phyloP scores from a whole-genome alignment of 2,797 vertebrate genomes.

The Leucoraja ocellata region DNA sequence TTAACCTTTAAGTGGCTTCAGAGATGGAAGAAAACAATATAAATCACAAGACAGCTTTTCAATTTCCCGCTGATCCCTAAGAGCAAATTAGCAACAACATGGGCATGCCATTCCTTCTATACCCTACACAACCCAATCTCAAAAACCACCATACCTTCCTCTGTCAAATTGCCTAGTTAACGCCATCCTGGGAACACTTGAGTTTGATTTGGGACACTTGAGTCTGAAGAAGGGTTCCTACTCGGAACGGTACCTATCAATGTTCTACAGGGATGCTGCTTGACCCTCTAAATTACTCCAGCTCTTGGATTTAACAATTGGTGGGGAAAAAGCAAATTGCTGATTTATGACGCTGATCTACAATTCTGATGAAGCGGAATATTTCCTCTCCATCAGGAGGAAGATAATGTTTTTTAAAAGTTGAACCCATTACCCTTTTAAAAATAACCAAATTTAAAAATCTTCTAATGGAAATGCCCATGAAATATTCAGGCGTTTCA shows the following conservation, averaged over 20 bases:
- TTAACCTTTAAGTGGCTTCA: not conserved
- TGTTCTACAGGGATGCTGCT: no score
- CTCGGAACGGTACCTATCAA: no score
- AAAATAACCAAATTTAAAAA: not conserved
- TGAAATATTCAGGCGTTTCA: slow-evolving; percentile 16
- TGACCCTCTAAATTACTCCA: no score
- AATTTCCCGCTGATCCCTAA: not conserved
- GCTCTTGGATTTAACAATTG: not conserved
- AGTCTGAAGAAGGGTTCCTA: no score
- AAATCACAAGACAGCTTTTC: not conserved
- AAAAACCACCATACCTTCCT: no score
- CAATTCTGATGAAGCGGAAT: not conserved
- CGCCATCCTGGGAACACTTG: no score
- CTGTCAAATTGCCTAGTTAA: no score
- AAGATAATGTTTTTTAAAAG: not conserved
- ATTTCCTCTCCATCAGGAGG: not conserved
- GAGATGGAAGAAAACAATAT: not conserved
- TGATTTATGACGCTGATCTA: not conserved
- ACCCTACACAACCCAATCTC: no score
- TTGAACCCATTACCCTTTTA: not conserved
- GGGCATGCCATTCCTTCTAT: not conserved
- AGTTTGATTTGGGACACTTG: no score
- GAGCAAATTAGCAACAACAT: not conserved
- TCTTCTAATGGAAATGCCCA: not conserved
- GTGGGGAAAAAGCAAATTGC: not conserved